Base-by-base conservation (phyloP, 2,888 invertebrate species). In the Pyrochroa serraticornis region DNA sequence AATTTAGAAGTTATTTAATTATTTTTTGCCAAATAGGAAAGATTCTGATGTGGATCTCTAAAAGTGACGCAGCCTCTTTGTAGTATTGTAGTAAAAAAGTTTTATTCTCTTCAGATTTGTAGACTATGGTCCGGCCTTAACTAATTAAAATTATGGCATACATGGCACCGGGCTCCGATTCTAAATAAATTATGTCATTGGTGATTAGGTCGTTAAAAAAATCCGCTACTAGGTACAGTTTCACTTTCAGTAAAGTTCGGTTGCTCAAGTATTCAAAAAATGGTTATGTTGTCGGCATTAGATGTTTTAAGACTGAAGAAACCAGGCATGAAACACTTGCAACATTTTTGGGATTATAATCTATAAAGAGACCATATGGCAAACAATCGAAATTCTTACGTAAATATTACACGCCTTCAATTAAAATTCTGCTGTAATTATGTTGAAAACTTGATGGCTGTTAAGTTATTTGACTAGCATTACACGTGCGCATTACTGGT, bases 141-240 rank as follows among this genome's bases (percentile, higher is more conserved):
- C 85, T 88, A 76, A 96, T 97, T 10, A 97, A 81, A 76, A 97
- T 90, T 85, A 95, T 85, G 0, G 93, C 82, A 75, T 92, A 97
- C 74, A 93, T 87, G 56, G 87, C 86, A 5, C 82, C 81, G 1
- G 84, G 79, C 7, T 85, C 84, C 47, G 85, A 82, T 35, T 84
- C 80, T 47, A 93, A 83, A 74, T 90, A 90, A 13, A 81, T 80
- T 77, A 96, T 90, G 79, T 97, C 96, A 77, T 96, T 97, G 0
- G 98, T 97, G 37, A 97, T 87, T 9, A 99, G 84, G 8, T 97
- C 97, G 81, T 99, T 98, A 7, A 99, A 82, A 73, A 93, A 95
- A 30, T 79, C 77, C 0, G 80, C 72, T 1, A 84, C 77, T 58
- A 86, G 85, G 3, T 73, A 63, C 1, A 89, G 89, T 36, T 80